Conservation (phyloP, 2,797 vertebrate species). For the Pipistrellus kuhlii region DNA sequence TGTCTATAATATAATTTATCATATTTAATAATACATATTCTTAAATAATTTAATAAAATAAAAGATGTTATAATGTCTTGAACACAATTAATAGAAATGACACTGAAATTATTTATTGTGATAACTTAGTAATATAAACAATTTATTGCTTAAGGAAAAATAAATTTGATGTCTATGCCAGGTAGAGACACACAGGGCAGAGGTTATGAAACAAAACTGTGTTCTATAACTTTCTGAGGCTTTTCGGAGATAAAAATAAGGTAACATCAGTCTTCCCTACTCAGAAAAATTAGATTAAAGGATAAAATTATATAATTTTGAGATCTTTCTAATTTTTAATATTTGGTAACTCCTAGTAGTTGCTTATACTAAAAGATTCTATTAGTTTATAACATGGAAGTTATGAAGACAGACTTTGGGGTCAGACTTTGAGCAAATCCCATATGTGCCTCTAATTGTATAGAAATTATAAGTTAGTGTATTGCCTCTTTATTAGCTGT, state of each 20-base stretch:
- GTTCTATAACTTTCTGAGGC: not conserved
- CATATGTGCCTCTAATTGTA: not conserved
- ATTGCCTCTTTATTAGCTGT: no score
- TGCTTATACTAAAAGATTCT: not conserved
- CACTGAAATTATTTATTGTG: not conserved
- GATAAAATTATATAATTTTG: not conserved
- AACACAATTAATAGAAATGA: not conserved
- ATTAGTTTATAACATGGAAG: not conserved
- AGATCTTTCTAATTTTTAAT: constrained; percentile 11
- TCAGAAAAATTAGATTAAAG: not conserved
- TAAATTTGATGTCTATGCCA: not conserved
- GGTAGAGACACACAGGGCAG: not conserved
- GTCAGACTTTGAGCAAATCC: not conserved
- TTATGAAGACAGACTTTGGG: not conserved
- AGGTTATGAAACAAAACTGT: not conserved
- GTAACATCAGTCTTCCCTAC: not conserved
- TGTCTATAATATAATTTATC: not conserved
- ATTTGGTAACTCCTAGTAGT: not conserved
- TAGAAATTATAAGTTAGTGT: not conserved
- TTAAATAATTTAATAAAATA: constrained; percentile 24
- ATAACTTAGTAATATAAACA: not conserved
- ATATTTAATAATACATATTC: constrained; percentile 44
- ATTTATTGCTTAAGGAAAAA: constrained; percentile 32
- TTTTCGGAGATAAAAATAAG: constrained; percentile 21
- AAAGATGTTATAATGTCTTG: not conserved